These are phyloP conservation scores for Paramuricea clavata DNA, from an alignment of 92 coral and sea anemone genomes.

Conservation along the genomic window DNA sequence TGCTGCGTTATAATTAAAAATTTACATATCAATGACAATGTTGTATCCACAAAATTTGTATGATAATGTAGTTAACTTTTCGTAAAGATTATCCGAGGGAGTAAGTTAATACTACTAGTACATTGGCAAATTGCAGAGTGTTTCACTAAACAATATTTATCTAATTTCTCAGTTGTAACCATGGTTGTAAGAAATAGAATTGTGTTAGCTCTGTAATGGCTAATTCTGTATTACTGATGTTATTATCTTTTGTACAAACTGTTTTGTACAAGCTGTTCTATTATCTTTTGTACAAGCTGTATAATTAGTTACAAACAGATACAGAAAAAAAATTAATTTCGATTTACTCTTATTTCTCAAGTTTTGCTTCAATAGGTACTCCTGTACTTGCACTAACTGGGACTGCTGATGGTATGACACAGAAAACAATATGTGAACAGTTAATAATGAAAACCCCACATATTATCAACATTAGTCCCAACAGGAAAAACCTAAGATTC, in stretches of 20 bases:
- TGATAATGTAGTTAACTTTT: neutral
- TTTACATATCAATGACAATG: neutral
- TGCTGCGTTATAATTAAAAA: neutral
- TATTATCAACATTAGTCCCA: conserved; percentile 58
- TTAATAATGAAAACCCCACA: conserved; percentile 45
- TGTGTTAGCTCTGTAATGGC: neutral
- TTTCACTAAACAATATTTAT: neutral
- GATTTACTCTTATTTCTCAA: neutral
- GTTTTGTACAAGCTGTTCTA: neutral
- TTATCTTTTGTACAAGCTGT: no score
- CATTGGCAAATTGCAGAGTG: neutral
- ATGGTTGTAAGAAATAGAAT: neutral
- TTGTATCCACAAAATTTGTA: neutral
- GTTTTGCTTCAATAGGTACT: conserved; percentile 9
- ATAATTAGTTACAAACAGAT: neutral
- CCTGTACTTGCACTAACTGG: conserved; percentile 41
- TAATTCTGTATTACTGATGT: neutral
- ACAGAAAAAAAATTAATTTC: neutral
- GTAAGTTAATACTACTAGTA: neutral
- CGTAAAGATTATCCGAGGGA: neutral
- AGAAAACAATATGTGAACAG: conserved; percentile 23
- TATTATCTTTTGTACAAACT: neutral
- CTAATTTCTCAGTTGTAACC: neutral
- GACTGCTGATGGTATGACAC: conserved; percentile 41
- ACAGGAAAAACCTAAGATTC: conserved; percentile 48